Evolutionary conservation across 2,888 invertebrate genomes (phyloP).

Genomic region (Ennomos erosarius): DNA sequence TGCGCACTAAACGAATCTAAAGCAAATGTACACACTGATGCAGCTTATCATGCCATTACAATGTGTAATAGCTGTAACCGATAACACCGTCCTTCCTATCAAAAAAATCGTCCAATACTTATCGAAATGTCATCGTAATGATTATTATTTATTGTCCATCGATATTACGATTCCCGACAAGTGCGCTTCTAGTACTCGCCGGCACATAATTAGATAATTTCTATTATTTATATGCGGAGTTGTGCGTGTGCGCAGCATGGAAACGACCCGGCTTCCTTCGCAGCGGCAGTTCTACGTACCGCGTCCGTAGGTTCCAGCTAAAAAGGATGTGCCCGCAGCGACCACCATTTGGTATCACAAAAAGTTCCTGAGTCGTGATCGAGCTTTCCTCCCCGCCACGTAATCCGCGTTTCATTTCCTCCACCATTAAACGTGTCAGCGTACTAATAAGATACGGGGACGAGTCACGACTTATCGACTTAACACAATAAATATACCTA

Average conservation of each 20-base stretch:
- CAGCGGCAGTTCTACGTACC: conserved; percentile 64
- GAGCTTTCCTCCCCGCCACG: conserved; percentile 65
- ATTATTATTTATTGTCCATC: conserved; percentile 64
- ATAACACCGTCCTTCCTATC: conserved; percentile 78
- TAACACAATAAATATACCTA: conserved; percentile 41
- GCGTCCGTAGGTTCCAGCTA: conserved; percentile 62
- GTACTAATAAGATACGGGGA: conserved; percentile 67
- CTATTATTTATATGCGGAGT: conserved; percentile 82
- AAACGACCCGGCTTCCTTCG: conserved; percentile 74
- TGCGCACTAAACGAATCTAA: conserved; percentile 41
- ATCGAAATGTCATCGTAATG: conserved; percentile 69
- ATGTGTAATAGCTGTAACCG: conserved; percentile 78
- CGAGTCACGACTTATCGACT: conserved; percentile 60
- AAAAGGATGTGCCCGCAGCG: conserved; percentile 74
- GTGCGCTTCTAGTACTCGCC: conserved; percentile 65
- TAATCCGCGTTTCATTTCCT: conserved; percentile 69
- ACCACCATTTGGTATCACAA: conserved; percentile 71
- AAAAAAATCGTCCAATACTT: conserved; percentile 72
- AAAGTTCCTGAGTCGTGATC: conserved; percentile 72
- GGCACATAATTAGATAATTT: conserved; percentile 82
- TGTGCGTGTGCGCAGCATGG: conserved; percentile 66
- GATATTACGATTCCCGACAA: conserved; percentile 73
- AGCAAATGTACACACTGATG: conserved; percentile 62
- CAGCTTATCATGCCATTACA: conserved; percentile 74
- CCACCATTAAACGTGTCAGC: conserved; percentile 70